Base-by-base conservation (phyloP, 2,113 vertebrate genomes). In the Saguinus midas region DNA sequence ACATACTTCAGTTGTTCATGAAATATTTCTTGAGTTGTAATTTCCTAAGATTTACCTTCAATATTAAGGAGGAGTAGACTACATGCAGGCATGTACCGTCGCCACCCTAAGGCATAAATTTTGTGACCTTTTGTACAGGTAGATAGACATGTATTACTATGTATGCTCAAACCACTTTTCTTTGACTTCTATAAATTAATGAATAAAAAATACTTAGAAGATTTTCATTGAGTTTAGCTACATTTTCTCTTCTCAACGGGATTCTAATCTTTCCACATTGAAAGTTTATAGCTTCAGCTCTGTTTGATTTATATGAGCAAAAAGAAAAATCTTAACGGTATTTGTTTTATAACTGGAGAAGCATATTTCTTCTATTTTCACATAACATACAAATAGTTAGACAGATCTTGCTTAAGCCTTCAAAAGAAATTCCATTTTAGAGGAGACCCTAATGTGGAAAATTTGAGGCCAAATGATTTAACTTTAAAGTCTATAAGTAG, bases 341-440 rank as follows among this genome's bases (percentile, higher is more conserved):
- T 76, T 95, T 96, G 27, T 93, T 95, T 95, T 87, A 82, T 73
- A 97, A 96, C 76, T 43, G 35, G 48, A 97, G 96, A 94, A 95
- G 57, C 80, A 86, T 87, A 97, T 97, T 98, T 97, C 94, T 97
- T 97, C 95, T 95, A 86, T 97, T 97, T 97, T 93, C 87, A 96
- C 76, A 97, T 97, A 97, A 97, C 78, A 97, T 94, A 97, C 94
- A 96, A 96, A 95, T 86, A 96, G 86, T 91, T 97, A 86, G 91
- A 89, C 93, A 95, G 66, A 95, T 96, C 93, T 97, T 97, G 37
- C 87, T 94, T 95, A 95, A 96, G 55, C 85, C 75, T 95, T 97
- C 90, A 94, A 96, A 96, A 97, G 90, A 97, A 97, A 96, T 97
- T 98, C 94, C 90, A 96, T 91, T 97, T 97, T 97, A 94, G 87